Conservation (phyloP, 1,140 invertebrate species). For the Druon quercuslanigerum region DNA sequence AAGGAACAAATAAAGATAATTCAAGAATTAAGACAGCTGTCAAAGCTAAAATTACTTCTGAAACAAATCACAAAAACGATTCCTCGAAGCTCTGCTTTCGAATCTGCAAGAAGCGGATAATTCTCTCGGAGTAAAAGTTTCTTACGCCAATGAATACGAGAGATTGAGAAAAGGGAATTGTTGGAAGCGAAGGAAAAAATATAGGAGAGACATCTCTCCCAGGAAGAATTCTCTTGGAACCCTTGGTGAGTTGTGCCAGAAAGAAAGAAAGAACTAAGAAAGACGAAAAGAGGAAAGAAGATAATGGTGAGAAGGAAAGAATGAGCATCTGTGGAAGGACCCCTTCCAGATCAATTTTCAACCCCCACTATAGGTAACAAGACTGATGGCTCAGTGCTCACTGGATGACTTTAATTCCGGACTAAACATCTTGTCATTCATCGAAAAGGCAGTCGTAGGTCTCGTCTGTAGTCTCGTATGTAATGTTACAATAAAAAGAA, state of each 20-base stretch:
- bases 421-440: slow-evolving; percentile 58
- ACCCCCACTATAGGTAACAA: neutral
- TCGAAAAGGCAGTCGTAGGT: slow-evolving; percentile 59
- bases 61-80: neutral
- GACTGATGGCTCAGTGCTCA: neutral
- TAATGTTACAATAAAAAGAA: neutral
- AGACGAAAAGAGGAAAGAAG: slow-evolving; percentile 37
- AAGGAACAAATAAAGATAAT: neutral
- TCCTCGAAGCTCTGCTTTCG: neutral
- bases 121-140: neutral
- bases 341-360: neutral
- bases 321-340: slow-evolving; percentile 35
- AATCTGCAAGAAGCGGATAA: slow-evolving; percentile 3
- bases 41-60: neutral
- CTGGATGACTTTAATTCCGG: slow-evolving; percentile 53
- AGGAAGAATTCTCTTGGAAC: slow-evolving; percentile 60
- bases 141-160: slow-evolving; percentile 12
- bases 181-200: slow-evolving; percentile 30
- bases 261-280: slow-evolving; percentile 37
- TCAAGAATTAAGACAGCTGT: slow-evolving; percentile 15
- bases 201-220: slow-evolving; percentile 56
- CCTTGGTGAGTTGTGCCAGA: slow-evolving; percentile 35
- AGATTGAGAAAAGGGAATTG: slow-evolving; percentile 23
- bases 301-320: slow-evolving; percentile 36
- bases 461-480: slow-evolving; percentile 21